Evolutionary conservation across 2,888 invertebrate genomes (phyloP).

Genomic region (Brachypterus glaber): DNA sequence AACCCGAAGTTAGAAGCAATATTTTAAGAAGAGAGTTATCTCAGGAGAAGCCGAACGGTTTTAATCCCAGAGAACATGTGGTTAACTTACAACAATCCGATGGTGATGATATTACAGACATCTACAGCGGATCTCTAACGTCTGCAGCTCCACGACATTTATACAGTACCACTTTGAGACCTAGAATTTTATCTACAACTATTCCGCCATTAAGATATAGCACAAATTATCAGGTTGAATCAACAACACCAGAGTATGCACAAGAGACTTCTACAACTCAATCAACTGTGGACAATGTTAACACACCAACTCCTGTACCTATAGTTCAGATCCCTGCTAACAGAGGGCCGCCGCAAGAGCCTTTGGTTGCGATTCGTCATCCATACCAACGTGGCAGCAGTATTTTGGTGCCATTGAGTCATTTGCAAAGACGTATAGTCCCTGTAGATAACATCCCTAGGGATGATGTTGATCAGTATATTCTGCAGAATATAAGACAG

Average conservation of each 20-base stretch:
- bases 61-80: conserved; percentile 45
- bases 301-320: conserved; percentile 47
- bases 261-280: conserved; percentile 42
- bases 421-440: conserved; percentile 27
- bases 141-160: conserved; percentile 56
- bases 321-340: conserved; percentile 46
- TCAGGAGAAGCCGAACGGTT: conserved; percentile 44
- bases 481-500: conserved; percentile 5
- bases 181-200: conserved; percentile 45
- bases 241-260: conserved; percentile 25
- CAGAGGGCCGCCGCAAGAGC: conserved; percentile 26
- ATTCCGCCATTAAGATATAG: conserved; percentile 25
- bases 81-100: conserved; percentile 49
- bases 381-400: conserved; percentile 35
- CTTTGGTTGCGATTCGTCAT: conserved; percentile 41
- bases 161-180: conserved; percentile 56
- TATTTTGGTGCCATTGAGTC: conserved; percentile 36
- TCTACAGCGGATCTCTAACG: conserved; percentile 57
- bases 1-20: conserved; percentile 46
- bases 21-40: conserved; percentile 53
- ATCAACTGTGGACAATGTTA: conserved; percentile 25
- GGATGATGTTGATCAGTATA: conserved; percentile 22
- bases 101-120: conserved; percentile 58
- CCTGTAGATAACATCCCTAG: conserved; percentile 25
- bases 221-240: conserved; percentile 25